Base-by-base conservation (phyloP, 2,113 vertebrate genomes). In the Poeciliopsis retropinna region DNA sequence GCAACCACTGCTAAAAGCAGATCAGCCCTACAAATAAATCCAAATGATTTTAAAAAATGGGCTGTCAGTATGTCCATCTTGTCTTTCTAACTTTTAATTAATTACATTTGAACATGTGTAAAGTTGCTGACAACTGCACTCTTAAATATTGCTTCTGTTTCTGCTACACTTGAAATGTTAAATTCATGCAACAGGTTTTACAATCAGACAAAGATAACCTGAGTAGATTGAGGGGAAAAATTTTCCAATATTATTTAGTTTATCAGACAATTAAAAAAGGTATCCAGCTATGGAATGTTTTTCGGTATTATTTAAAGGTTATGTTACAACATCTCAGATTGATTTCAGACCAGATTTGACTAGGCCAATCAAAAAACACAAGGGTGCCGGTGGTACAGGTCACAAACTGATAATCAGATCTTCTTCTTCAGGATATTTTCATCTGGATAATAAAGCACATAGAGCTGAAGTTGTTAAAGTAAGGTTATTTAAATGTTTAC, bases 1-100 rank as follows among this genome's bases (percentile, higher is more conserved):
- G 60, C 14, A 41, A 60, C n/a, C 57, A 71, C 27, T 32, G 68
- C 29, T 10, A 73, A 73, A 31, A 28, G 68, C 31, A 63, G 39
- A 64, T 28, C 72, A 1, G 0, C 44, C 4, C 27, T 1, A 31
- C 5, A 31, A 31, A 72, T 41, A 28, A 19, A 32, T 57, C 7
- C 22, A 57, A 57, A n/a, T n/a, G 7, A 57, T 57, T 57, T 1
- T 3, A 11, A 1, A n/a, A 57, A 57, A 19, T n/a, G 51, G 51
- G 51, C 51, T 57, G n/a, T 9, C 7, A 57, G 25, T 57, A n/a
- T 11, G 25, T 47, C 22, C 2, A 10, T 19, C 51, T 57, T 3
- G 22, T 57, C 17, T 57, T 57, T n/a, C 8, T n/a, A 3, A 57
- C 8, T 57, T 10, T n/a, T 57, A 11, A 7, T n/a, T 57, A n/a